Base-by-base conservation (phyloP, 2,888 invertebrate genomes). In the Aplocera efformata region DNA sequence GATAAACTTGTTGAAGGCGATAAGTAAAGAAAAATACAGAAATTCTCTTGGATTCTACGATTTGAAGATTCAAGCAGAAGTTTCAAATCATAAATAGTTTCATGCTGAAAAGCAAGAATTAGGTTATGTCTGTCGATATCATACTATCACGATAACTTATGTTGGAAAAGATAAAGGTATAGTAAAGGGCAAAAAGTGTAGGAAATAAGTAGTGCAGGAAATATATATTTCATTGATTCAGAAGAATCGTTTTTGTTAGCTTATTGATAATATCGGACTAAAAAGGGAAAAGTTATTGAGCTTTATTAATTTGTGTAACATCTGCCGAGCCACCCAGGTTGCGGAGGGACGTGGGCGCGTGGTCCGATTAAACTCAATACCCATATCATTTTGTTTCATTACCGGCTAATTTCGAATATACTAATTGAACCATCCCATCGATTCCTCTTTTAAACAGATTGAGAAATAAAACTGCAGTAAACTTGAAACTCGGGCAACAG, bases 241-340 rank as follows among this genome's bases (percentile, higher is more conserved):
- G 67, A 63, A 73, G 67, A 63, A 65, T 63, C 38, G 58, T 64
- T 61, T 71, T 32, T 40, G 43, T 50, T 48, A 7, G 9, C n/a
- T 20, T 46, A 41, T 51, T 55, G 56, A 46, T 53, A 59, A 64
- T 65, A 67, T 67, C 56, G 54, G 56, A 48, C 59, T 71, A 66
- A 72, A 76, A 79, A 65, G 66, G 70, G 64, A 54, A 56, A 58
- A 53, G 56, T 76, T 74, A 79, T 79, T 74, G 66, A 61, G 68
- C 61, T 75, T 67, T 67, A 67, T 56, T 63, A 69, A 72, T 69
- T 67, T 65, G 49, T 45, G 53, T 58, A 56, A 57, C 74, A 77
- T 75, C 73, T 75, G 72, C 60, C 62, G 56, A 50, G 50, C 80
- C 79, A 80, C 81, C 79, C 79, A 81, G 61, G 80, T 59, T 23